Percentiles rank a stretch among this genome's conserved stretches.
Evolutionary conservation across 2,888 invertebrate genomes (phyloP).

Genomic region (Lasioglossum pauxillum): DNA sequence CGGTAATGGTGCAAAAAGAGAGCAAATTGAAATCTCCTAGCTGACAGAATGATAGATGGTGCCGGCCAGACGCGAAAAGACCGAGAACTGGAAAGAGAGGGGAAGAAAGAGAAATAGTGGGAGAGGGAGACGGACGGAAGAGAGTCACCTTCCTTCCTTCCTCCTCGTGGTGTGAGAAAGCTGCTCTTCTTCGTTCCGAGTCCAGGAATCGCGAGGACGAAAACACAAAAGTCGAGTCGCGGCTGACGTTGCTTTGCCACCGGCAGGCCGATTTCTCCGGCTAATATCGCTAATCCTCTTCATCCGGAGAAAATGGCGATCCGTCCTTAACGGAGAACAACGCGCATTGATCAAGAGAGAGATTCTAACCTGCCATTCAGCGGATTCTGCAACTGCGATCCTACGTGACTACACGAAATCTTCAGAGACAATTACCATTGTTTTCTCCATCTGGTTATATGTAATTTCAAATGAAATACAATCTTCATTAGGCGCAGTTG

Average conservation of each 20-base stretch:
- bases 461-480: neutral
- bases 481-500: neutral
- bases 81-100: slow-evolving; percentile 44
- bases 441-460: slow-evolving; percentile 24
- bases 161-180: slow-evolving; percentile 61
- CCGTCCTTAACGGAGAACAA: slow-evolving; percentile 47
- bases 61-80: slow-evolving; percentile 68
- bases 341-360: slow-evolving; percentile 34
- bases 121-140: slow-evolving; percentile 6
- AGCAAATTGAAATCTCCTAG: slow-evolving; percentile 84
- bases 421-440: slow-evolving; percentile 43
- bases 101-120: slow-evolving; percentile 3
- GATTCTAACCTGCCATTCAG: neutral
- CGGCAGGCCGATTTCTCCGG: slow-evolving; percentile 61
- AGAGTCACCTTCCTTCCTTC: slow-evolving; percentile 49
- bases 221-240: slow-evolving; percentile 62
- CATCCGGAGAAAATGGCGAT: slow-evolving; percentile 58
- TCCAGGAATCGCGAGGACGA: slow-evolving; percentile 43
- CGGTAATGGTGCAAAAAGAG: slow-evolving; percentile 82
- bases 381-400: neutral
- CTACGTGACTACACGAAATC: slow-evolving; percentile 29
- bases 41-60: slow-evolving; percentile 83
- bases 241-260: slow-evolving; percentile 33
- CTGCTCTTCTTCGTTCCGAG: slow-evolving; percentile 54
- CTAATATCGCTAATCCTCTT: slow-evolving; percentile 64